These are phyloP conservation scores for Amphibalanus amphitrite DNA, from an alignment of 1,140 invertebrate genomes.

Conservation along the genomic window DNA sequence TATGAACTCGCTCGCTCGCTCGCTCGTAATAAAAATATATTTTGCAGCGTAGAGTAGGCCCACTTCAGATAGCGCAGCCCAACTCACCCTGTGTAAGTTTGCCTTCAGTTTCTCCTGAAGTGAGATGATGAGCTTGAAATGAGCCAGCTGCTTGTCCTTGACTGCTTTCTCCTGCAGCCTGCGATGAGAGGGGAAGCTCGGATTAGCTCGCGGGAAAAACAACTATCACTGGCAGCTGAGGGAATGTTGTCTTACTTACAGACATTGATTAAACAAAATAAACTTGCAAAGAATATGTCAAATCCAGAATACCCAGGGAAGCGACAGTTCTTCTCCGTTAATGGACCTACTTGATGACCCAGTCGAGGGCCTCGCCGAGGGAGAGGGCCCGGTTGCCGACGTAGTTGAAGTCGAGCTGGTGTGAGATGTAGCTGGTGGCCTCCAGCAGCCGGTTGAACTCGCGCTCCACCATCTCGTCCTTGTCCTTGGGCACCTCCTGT, in stretches of 20 bases:
- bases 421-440: conserved; percentile 89
- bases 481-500: conserved; percentile 65
- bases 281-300: too few relatives aligned
- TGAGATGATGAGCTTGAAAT: conserved; percentile 58
- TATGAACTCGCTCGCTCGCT: too few relatives aligned
- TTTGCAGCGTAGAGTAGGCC: too few relatives aligned
- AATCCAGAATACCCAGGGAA: too few relatives aligned
- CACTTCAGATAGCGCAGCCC: too few relatives aligned
- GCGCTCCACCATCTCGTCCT: conserved; percentile 93
- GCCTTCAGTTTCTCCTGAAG: conserved; percentile 61
- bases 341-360: conserved; percentile 61
- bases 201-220: too few relatives aligned
- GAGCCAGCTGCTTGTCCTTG: conserved; percentile 56
- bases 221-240: too few relatives aligned
- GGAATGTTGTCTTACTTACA: too few relatives aligned
- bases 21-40: too few relatives aligned
- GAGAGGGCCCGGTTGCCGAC: conserved; percentile 61
- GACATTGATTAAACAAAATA: too few relatives aligned
- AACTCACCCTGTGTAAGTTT: conserved; percentile 37
- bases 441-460: conserved; percentile 93
- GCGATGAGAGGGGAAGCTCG: too few relatives aligned
- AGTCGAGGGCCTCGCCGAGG: conserved; percentile 84
- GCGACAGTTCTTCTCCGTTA: too few relatives aligned
- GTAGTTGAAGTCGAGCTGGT: conserved; percentile 91
- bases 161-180: conserved; percentile 88